These are phyloP conservation scores for Acrobasis suavella DNA, from an alignment of 2,888 invertebrate species.

Conservation along the genomic window DNA sequence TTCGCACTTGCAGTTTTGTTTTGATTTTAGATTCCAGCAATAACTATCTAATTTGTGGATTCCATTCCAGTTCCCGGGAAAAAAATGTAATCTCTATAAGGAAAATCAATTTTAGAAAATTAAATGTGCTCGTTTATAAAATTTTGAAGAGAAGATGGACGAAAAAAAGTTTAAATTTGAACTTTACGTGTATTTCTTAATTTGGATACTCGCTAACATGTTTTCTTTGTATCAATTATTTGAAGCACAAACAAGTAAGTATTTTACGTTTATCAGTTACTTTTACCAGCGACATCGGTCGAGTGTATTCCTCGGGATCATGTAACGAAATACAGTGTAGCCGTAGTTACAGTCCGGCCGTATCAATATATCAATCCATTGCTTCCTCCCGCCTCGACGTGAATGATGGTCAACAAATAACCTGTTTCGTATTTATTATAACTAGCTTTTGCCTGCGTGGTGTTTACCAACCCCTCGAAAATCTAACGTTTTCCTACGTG, in stretches of 20 bases:
- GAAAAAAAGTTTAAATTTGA: constrained; percentile 56
- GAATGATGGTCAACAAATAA: no score
- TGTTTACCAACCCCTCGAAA: no score
- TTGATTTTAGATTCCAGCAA: not conserved
- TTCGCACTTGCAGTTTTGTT: not conserved
- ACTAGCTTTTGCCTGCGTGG: no score
- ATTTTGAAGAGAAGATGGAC: constrained; percentile 42
- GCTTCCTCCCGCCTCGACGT: no score
- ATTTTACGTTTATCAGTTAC: not conserved
- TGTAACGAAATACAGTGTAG: no score
- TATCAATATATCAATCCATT: no score
- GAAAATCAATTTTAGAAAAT: not conserved
- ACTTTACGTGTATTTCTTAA: constrained; percentile 67
- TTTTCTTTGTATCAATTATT: constrained; percentile 82
- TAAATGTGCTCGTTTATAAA: not conserved
- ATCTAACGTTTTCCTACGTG: no score
- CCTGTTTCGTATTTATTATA: no score
- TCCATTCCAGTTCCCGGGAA: not conserved
- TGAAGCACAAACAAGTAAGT: constrained; percentile 77
- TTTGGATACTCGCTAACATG: constrained; percentile 81
- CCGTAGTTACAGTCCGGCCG: no score
- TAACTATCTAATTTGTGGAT: no score
- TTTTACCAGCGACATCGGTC: no score
- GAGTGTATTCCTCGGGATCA: no score
- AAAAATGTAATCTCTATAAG: not conserved